Base-by-base conservation (phyloP, 2,113 vertebrate genomes). In the Poeciliopsis occidentalis region DNA sequence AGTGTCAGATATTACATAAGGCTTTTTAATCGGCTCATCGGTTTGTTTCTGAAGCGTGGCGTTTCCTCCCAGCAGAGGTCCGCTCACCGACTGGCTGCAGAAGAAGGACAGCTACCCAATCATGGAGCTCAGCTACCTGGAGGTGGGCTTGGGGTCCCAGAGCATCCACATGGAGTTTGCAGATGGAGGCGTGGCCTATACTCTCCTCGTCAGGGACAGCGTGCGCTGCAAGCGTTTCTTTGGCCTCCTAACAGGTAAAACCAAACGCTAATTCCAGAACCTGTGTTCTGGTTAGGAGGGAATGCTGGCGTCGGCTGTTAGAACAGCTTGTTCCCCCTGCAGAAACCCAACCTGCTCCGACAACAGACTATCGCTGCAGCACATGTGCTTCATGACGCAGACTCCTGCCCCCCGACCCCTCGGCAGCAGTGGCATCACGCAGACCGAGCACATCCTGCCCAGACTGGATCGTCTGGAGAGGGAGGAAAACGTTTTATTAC, bases 91-190 rank as follows among this genome's bases (percentile, higher is more conserved):
- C 72, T 97, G 96, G 96, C 93, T 98, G 75, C 94, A 90, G 90
- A 97, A 95, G 87, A 87, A 69, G 44, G 94, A 94, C 76, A 92
- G 90, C 79, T 94, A 96, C 77, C 91, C 83, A 64, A 87, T 98
- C 68, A 71, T 90, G 74, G 94, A 96, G 67, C 92, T 98, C 72
- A 91, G 93, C 82, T 95, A 95, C 92, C 89, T 97, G 91, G 96
- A 97, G 87, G 91, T 97, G 87, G 97, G 96, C 27, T 92, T 97
- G 32, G 93, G 95, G 74, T 95, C 95, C 27, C 97, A 97, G 92
- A 95, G 92, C 78, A 92, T 98, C 76, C 93, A 95, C 88, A 92
- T 97, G 91, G 95, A 96, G 84, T 97, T 97, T 79, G 94, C 92
- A 11, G 93, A 94, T 17, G 89, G 89, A 0, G 93, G 82, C 62